Evolutionary conservation across 2,797 vertebrate genomes (phyloP), one percentile per base, ranked within the genome.

Genomic region (Paedocypris micromegethes): DNA sequence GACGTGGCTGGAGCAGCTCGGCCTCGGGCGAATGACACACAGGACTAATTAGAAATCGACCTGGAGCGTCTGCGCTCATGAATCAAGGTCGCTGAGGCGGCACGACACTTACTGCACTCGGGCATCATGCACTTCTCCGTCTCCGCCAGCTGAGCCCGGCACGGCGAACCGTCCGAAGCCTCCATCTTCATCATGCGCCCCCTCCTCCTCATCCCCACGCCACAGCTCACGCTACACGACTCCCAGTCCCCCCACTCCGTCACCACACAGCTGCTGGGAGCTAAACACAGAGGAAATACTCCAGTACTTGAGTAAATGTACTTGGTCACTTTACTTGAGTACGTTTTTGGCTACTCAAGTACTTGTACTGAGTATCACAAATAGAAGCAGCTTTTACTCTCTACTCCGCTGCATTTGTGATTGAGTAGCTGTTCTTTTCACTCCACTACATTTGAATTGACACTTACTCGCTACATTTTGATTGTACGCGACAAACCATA

Each of bases 71-170:
- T 47, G 6, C 42, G 45, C 46, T 63, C 48, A 62, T 70, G 48
- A 66, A 65, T 65, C 44, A 59, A 53, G 64, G 6, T 3, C 5
- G 55, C 59, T 38, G 45, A 70, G 23, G 53, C 49, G 41, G 43
- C 5, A 42, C 47, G 23, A 87, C 72, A 89, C 95, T 94, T 85
- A 98, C 96, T 89, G 79, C 96, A 98, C 60, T 97, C 94, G 0
- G 94, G 93, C 95, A 95, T 95, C 94, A 96, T 95, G 88, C 96
- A 98, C 63, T 98, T 97, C 81, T 98, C 94, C 23, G 92, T 88
- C 77, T 98, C 92, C 0, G 89, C 86, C 6, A 93, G 92, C 72
- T 96, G 91, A 0, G 89, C 85, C 72, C 89, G 92, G 82, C 96
- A 98, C 86, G 89, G 86, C 4, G 94, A 94, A 9, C 95, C 94